Evolutionary conservation across 2,113 vertebrate genomes (phyloP), one percentile per base, ranked within the genome.

Genomic region (Natator depressus): DNA sequence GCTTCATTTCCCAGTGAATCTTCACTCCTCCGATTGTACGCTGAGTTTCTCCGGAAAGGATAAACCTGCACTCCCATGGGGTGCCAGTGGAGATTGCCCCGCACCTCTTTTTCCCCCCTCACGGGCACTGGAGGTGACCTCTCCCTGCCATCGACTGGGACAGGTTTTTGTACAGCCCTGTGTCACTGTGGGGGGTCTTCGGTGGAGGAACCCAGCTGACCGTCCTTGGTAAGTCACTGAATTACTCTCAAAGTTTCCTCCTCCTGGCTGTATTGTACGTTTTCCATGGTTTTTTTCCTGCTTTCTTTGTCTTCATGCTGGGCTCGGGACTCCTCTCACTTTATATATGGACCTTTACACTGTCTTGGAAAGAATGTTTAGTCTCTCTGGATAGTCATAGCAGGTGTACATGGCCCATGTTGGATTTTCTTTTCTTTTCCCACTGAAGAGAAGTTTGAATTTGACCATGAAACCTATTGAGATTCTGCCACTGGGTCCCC

Each of bases 211-310:
- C 98, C 51, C 0, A 0, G 0, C 0, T 98, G 95, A 97, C 65
- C 0, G 46, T 98, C 91, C 0, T 10, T 1, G 86, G 97, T 98
- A 85, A 98, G 98, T 98, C 75, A 69, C 79, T 29, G 5, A 3
- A 75, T 84, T 84, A 59, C 35, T 89, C 54, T 91, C 83, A 7
- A 87, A 88, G 94, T 88, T 94, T 53, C 90, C 22, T 50, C 91
- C 57, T 22, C 55, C 46, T 3, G 53, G 0, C 0, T 24, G 50
- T 57, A 91, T 85, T 78, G 4, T 89, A 94, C 57, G 78, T 55
- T 86, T 46, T 76, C 38, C 11, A 27, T 76, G 72, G 2, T 76
- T 12, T 76, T 27, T 76, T 76, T 94, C 84, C 80, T 57, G 53
- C 1, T 31, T 49, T 46, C 65, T 49, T 24, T 19, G 6, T 31